Evolutionary conservation across 1,140 invertebrate genomes (phyloP), one percentile per base, ranked within the genome.

Genomic region (Calosoma granatense): DNA sequence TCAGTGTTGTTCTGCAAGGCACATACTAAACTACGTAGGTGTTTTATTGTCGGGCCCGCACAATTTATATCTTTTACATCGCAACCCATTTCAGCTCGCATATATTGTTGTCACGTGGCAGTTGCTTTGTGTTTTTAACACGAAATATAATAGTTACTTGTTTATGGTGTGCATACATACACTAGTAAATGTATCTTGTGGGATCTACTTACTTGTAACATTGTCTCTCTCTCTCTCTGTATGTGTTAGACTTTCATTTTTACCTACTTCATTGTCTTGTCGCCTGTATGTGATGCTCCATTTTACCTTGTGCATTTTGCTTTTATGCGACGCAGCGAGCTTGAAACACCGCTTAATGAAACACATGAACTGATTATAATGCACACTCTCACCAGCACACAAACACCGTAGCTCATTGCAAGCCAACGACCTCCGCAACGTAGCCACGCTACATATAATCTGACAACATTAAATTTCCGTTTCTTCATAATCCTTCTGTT

Each of bases 261-360:
- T 6, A 14, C 6, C 6, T 30, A 14, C 4, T 6, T 14, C 4
- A 30, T 4, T 30, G 26, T 14, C 14, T 30, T 30, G 26, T n/a
- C 26, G 26, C 26, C 14, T 30, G 26, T 30, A 6, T 30, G 26
- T 14, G 14, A 30, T 30, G 26, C 26, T 14, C 6, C 14, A 4
- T 6, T 30, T 4, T 30, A 6, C 14, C 4, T 30, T 6, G 14
- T 14, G 14, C 26, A 30, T 6, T 14, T 6, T 14, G 14, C 4
- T 14, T 6, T 30, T 6, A 30, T 14, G 14, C 26, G 14, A 30
- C 4, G 14, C 14, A 30, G 26, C 14, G 14, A 26, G 2, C 54
- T 30, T 20, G 20, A 20, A 39, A 20, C 54, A 4, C 14, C 14
- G 53, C 30, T 22, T 36, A 59, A 51, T 60, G 47, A 22, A 20